These are phyloP conservation scores for Ophion obscuratus DNA, from an alignment of 2,888 invertebrate genomes.

Conservation along the genomic window DNA sequence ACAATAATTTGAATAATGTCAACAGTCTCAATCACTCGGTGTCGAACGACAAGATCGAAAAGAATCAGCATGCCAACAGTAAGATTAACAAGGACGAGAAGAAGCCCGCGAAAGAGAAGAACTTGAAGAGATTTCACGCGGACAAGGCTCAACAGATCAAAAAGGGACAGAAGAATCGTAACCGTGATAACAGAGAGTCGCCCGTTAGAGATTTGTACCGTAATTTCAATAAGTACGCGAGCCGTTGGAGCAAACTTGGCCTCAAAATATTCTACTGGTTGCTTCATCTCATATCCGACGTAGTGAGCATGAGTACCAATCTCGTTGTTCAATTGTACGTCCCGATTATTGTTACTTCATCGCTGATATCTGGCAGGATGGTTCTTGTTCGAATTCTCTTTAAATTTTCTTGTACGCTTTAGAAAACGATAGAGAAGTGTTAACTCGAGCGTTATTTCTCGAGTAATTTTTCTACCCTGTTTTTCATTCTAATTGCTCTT, in stretches of 20 bases:
- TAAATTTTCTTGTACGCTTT: neutral
- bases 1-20: constrained; percentile 78
- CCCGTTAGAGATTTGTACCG: constrained; percentile 79
- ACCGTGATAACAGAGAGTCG: constrained; percentile 83
- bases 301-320: constrained; percentile 91
- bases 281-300: constrained; percentile 91
- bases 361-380: neutral
- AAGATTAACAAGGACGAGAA: constrained; percentile 85
- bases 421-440: too few species aligned
- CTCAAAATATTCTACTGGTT: constrained; percentile 90
- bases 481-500: neutral
- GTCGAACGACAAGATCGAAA: constrained; percentile 79
- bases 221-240: constrained; percentile 85
- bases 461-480: neutral
- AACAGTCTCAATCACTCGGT: constrained; percentile 78
- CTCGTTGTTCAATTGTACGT: constrained; percentile 90
- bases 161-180: constrained; percentile 86
- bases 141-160: constrained; percentile 83
- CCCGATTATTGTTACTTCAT: neutral
- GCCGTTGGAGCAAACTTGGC: constrained; percentile 86
- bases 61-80: constrained; percentile 84
- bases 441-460: neutral
- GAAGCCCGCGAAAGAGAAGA: constrained; percentile 84
- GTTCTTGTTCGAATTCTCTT: neutral
- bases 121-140: constrained; percentile 83